A percentile compares a stretch with the other conserved stretches of the same genome.
Evolutionary conservation across 53 echinoderm and acorn worm genomes (phyloP).

Genomic region (Apostichopus leukothele): DNA sequence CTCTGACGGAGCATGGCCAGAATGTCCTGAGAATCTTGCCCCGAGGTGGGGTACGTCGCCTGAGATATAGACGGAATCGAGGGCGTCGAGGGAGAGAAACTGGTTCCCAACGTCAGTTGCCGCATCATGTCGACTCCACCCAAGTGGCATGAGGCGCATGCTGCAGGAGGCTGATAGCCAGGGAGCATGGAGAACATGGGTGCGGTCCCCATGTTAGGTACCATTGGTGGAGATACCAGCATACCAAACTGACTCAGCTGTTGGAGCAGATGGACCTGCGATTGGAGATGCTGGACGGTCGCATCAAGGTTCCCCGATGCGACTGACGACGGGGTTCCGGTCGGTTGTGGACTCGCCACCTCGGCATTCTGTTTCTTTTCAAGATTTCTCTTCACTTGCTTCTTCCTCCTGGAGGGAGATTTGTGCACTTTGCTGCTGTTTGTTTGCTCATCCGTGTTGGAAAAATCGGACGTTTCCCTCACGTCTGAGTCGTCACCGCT

Average conservation of each 20-base stretch:
- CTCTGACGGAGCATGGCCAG: slow-evolving; percentile 67
- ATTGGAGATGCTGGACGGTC: slow-evolving; percentile 35
- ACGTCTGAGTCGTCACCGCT: slow-evolving; percentile 10
- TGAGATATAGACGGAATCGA: slow-evolving; percentile 11
- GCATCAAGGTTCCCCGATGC: not conserved
- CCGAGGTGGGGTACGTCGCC: not conserved
- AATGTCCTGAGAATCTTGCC: slow-evolving; percentile 58
- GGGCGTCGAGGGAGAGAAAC: not conserved
- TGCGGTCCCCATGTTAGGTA: slow-evolving; percentile 12
- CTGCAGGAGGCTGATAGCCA: slow-evolving; percentile 14
- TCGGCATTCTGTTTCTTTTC: slow-evolving; percentile 23
- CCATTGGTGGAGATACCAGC: slow-evolving; percentile 24
- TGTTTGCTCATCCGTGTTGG: slow-evolving; percentile 14
- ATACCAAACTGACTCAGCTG: slow-evolving; percentile 38
- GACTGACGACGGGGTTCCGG: slow-evolving; percentile 10
- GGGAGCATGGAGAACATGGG: slow-evolving; percentile 28
- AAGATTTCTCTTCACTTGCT: not conserved
- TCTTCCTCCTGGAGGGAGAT: slow-evolving; percentile 23
- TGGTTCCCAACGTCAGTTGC: slow-evolving; percentile 15
- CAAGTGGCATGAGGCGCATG: slow-evolving; percentile 21
- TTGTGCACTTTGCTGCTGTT: not conserved
- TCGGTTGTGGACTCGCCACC: slow-evolving; percentile 2
- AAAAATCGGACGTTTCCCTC: slow-evolving; percentile 30
- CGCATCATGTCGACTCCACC: slow-evolving; percentile 14
- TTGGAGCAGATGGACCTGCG: slow-evolving; percentile 30